phyloP scores from a whole-genome alignment of 2,113 vertebrate species.

The Anser brachyrhynchus region DNA sequence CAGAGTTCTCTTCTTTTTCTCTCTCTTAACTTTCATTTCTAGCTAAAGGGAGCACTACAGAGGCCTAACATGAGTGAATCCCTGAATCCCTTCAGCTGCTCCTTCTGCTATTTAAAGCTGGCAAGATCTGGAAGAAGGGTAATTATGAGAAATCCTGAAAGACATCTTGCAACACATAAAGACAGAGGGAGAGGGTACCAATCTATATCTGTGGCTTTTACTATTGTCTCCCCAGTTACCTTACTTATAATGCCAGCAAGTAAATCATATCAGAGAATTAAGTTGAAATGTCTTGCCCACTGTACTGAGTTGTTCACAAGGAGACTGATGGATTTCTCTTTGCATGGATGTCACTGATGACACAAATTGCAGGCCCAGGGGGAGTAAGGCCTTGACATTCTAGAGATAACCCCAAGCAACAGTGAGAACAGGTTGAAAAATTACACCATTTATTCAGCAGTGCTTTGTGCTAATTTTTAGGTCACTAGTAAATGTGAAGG shows the following conservation, averaged over 20 bases:
- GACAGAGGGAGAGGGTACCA: neutral
- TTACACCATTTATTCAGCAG: neutral
- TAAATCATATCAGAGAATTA: neutral
- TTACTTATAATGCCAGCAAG: conserved; percentile 27
- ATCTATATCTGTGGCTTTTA: neutral
- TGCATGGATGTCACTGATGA: neutral
- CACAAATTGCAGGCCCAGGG: neutral
- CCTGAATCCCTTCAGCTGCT: neutral
- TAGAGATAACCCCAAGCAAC: neutral
- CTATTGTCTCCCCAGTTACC: neutral
- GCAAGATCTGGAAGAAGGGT: neutral
- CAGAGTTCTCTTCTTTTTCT: neutral
- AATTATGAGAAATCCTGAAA: neutral
- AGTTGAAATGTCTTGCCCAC: neutral
- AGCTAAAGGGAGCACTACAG: neutral
- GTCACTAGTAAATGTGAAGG: neutral
- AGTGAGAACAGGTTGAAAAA: conserved; percentile 12
- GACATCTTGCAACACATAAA: neutral
- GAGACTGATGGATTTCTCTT: neutral
- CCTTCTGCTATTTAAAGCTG: neutral
- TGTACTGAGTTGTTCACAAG: neutral
- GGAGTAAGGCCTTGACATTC: conserved; percentile 3
- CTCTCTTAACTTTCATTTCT: conserved; percentile 28
- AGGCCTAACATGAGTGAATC: neutral
- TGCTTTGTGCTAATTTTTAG: conserved; percentile 22